A percentile compares a stretch with the other conserved stretches of the same genome.
These are phyloP conservation scores for Synergus itoensis DNA, from an alignment of 2,888 invertebrate species.

Conservation along the genomic window DNA sequence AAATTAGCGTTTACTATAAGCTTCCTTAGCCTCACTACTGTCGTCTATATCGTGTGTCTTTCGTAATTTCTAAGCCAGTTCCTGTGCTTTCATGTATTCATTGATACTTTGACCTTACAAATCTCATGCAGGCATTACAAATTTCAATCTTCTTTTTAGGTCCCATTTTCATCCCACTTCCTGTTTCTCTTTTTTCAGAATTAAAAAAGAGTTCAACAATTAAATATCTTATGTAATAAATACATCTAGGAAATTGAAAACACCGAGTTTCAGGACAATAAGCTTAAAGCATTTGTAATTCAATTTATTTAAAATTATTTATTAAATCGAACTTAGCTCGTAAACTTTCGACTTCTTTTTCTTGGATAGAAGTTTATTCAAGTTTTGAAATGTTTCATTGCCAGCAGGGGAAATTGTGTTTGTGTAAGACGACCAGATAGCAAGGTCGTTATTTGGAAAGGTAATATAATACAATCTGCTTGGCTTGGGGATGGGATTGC, in stretches of 20 bases:
- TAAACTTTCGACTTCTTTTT: background rate
- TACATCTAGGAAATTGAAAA: too few species aligned
- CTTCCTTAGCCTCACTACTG: constrained; percentile 62
- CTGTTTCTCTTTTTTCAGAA: too few species aligned
- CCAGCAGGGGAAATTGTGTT: background rate
- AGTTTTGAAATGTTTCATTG: constrained; percentile 4
- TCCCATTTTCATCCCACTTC: too few species aligned
- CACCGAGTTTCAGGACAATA: too few species aligned
- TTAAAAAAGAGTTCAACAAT: too few species aligned
- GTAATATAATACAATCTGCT: constrained; percentile 62
- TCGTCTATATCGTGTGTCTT: constrained; percentile 51
- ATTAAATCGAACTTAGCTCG: background rate
- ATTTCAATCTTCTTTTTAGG: rapidly evolving
- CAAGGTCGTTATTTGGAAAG: constrained; percentile 46
- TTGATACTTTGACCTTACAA: constrained; percentile 42
- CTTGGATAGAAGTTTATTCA: background rate
- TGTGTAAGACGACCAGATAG: constrained; percentile 49
- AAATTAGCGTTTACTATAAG: constrained; percentile 75
- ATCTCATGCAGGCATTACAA: background rate
- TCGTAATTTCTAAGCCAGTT: constrained; percentile 55
- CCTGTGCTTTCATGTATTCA: constrained; percentile 46
- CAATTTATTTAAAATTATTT: background rate
- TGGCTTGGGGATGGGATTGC: constrained; percentile 53
- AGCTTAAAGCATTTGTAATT: background rate
- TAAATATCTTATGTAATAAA: too few species aligned